Conservation (phyloP, 1,140 invertebrate species). For the Carcinoscorpius rotundicauda region DNA sequence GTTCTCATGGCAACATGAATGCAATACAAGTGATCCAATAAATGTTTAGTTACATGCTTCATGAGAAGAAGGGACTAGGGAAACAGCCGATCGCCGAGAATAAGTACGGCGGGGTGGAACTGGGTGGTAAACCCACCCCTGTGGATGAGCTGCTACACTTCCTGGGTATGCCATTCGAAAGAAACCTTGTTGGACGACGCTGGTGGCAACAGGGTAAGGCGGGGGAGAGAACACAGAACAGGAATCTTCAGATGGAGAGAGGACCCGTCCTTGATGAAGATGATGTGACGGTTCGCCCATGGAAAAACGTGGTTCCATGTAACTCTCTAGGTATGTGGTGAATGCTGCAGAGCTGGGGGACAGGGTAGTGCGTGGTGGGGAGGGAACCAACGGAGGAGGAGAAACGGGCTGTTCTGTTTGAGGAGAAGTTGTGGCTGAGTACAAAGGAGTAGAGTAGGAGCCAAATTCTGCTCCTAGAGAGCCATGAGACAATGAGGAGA, state of each 20-base stretch:
- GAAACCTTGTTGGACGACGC: too few relatives aligned
- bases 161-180: too few relatives aligned
- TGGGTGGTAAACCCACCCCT: constrained; percentile 9
- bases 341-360: constrained; percentile 71
- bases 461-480: constrained; percentile 13
- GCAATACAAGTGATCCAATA: too few relatives aligned
- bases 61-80: constrained; percentile 47
- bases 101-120: constrained; percentile 6
- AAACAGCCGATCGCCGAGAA: constrained; percentile 4
- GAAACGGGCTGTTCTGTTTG: constrained; percentile 4
- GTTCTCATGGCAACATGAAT: too few relatives aligned
- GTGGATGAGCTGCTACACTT: too few relatives aligned
- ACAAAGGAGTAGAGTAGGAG: constrained; percentile 19
- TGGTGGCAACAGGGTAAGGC: constrained; percentile 39
- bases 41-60: constrained; percentile 56
- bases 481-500: neutral
- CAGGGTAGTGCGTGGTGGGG: constrained; percentile 35
- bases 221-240: constrained; percentile 73
- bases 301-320: constrained; percentile 54
- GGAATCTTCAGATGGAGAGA: constrained; percentile 53
- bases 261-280: constrained; percentile 9
- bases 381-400: neutral
- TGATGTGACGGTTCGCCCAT: constrained; percentile 12
- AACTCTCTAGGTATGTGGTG: constrained; percentile 69
- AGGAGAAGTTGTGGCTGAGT: constrained; percentile 8